These are phyloP conservation scores for Sciurus vulgaris DNA, from an alignment of 2,797 vertebrate species.

Conservation along the genomic window DNA sequence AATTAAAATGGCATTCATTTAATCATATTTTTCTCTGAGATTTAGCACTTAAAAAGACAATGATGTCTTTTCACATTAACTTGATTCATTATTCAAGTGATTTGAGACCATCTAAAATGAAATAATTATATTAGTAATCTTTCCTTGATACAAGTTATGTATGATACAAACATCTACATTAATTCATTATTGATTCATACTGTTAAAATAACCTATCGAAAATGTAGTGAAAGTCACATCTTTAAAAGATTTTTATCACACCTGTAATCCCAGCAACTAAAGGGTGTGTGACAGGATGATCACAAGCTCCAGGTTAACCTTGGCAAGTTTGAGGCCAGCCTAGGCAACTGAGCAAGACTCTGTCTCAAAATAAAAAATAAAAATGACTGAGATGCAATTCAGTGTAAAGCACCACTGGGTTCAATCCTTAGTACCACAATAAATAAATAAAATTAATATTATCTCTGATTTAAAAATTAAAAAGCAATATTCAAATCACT, in stretches of 20 bases:
- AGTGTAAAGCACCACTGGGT: no score
- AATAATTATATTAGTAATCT: not conserved
- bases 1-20: not conserved
- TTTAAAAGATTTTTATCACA: not conserved
- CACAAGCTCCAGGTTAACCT: no score
- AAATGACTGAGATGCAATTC: no score
- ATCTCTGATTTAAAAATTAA: not conserved
- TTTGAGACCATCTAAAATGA: slow-evolving; percentile 12
- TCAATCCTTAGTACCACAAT: no score
- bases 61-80: not conserved
- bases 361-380: no score
- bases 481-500: not conserved
- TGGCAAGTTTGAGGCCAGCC: no score
- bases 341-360: no score
- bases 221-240: not conserved
- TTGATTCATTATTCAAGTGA: not conserved
- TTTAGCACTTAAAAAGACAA: slow-evolving; percentile 40
- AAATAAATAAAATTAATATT: not conserved
- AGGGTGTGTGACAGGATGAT: no score
- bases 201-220: not conserved
- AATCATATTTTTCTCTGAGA: not conserved
- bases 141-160: not conserved
- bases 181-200: not conserved
- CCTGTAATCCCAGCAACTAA: no score
- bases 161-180: not conserved